These are phyloP conservation scores for Festucalex cinctus DNA, from an alignment of 2,113 vertebrate species.

Conservation along the genomic window DNA sequence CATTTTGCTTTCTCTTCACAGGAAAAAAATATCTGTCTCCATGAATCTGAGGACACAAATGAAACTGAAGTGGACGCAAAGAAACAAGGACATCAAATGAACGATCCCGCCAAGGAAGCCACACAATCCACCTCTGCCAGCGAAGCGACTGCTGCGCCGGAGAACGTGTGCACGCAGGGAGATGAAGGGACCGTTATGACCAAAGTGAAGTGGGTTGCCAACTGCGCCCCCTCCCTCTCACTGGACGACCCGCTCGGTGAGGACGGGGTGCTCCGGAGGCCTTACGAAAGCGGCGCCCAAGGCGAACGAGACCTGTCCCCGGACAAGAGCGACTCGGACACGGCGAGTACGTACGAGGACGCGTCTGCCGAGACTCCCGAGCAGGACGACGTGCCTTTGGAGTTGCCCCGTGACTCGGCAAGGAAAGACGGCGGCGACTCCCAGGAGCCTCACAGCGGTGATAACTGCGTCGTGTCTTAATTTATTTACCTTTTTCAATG, in stretches of 20 bases:
- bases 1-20: constrained; percentile 23
- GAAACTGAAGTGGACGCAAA: not conserved
- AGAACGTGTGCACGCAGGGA: not conserved
- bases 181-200: constrained; percentile 5
- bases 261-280: constrained; percentile 51
- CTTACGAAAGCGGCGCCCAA: constrained; percentile 1
- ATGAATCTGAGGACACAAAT: constrained; percentile 8
- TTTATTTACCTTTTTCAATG: constrained; percentile 3
- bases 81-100: constrained; percentile 3
- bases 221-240: constrained; percentile 47
- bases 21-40: constrained; percentile 38
- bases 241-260: constrained; percentile 12
- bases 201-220: constrained; percentile 42
- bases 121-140: not conserved
- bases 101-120: constrained; percentile 3
- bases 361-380: constrained; percentile 67
- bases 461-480: constrained; percentile 66
- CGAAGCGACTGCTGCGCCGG: not conserved
- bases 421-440: constrained; percentile 7
- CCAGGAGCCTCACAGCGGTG: constrained; percentile 23
- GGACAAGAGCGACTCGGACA: constrained; percentile 57
- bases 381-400: constrained; percentile 34
- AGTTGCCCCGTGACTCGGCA: constrained; percentile 35
- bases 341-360: constrained; percentile 71
- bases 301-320: constrained; percentile 15